Evolutionary conservation across 2,797 vertebrate species (phyloP), one percentile per base, ranked within the genome.

Genomic region (Naso thynnoides): DNA sequence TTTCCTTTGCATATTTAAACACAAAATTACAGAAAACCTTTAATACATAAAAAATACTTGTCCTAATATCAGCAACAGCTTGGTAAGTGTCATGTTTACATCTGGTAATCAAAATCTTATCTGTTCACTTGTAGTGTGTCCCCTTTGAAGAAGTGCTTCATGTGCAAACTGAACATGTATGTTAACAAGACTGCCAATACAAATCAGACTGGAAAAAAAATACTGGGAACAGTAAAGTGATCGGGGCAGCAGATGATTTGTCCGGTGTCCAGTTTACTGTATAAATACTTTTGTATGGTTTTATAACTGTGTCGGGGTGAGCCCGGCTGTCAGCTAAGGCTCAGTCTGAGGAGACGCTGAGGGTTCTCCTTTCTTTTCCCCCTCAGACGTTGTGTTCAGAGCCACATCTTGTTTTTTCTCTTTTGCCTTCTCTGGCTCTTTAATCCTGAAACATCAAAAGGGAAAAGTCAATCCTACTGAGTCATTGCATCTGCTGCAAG

Each of bases 281-380:
- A 39, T 8, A 47, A 58, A 54, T 19, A 1, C 19, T 45, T 47
- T 31, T n/a, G 11, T 67, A 27, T 26, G 55, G 52, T 56, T 31
- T 27, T 67, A 53, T 71, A 27, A 54, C 6, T 13, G 19, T 65
- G 56, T 2, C 27, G 44, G 63, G 31, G 16, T 29, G 3, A 55
- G 24, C 16, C 52, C 42, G 8, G 58, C 8, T 13, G 21, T 52
- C 42, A 31, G 53, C 87, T 86, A 92, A 2, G 88, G 87, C 45
- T 94, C 87, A 2, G 79, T 65, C 58, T 88, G 82, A 68, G 67
- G 70, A 18, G 69, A 38, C 1, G 59, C 59, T 1, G 75, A 83
- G 1, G 86, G 52, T 50, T 94, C 92, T 8, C 91, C 91, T 81
- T 73, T 89, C 71, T 76, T 93, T 56, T 79, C 86, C 24, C 78